Conservation (phyloP, 2,113 vertebrate species). For the Amphilophus citrinellus region DNA sequence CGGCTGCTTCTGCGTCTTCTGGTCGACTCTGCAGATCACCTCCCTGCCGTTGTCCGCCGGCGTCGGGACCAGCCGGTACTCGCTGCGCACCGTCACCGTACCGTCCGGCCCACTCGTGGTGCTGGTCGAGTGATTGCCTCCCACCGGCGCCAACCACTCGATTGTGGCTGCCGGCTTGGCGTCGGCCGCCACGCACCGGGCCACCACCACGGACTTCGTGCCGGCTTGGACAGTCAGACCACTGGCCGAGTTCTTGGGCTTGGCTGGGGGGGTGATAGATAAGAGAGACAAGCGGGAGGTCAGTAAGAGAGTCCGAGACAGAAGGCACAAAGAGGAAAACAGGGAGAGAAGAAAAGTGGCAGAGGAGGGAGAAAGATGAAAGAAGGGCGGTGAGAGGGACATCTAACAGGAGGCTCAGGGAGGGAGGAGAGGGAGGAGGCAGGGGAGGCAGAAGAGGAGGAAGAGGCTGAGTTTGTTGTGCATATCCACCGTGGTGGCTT, state of each 20-base stretch:
- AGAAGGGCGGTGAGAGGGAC: neutral
- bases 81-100: slow-evolving; percentile 84
- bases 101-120: slow-evolving; percentile 71
- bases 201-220: slow-evolving; percentile 77
- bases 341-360: neutral
- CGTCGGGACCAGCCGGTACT: slow-evolving; percentile 78
- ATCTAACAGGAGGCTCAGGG: slow-evolving; percentile 18
- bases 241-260: slow-evolving; percentile 79
- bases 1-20: slow-evolving; percentile 70
- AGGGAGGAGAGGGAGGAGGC: neutral
- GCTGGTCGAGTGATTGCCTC: slow-evolving; percentile 68
- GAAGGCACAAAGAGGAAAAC: neutral
- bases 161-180: slow-evolving; percentile 84
- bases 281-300: neutral
- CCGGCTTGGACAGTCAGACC: slow-evolving; percentile 76
- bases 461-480: slow-evolving; percentile 52
- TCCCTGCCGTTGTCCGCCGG: slow-evolving; percentile 70
- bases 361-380: neutral
- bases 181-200: slow-evolving; percentile 81
- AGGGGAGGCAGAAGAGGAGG: neutral
- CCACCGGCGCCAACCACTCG: slow-evolving; percentile 78
- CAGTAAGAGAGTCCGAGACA: neutral
- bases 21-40: slow-evolving; percentile 77
- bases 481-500: slow-evolving; percentile 15
- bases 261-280: slow-evolving; percentile 57